These are phyloP conservation scores for Neodon shergylaensis DNA, from an alignment of 2,113 vertebrate genomes.

Conservation along the genomic window DNA sequence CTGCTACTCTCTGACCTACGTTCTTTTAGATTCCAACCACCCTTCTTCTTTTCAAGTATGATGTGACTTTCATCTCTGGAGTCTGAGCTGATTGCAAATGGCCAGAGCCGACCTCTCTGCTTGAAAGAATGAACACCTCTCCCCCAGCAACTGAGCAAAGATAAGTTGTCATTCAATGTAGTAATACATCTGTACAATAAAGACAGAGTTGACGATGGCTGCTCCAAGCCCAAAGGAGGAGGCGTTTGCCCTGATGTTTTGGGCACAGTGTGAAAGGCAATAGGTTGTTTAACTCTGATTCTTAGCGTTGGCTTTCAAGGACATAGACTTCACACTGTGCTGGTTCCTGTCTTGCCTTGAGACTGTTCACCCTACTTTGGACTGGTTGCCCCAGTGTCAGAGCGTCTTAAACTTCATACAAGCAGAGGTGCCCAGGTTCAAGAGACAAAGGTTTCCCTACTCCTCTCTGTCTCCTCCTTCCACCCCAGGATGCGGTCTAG, in stretches of 20 bases:
- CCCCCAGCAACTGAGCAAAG: background rate
- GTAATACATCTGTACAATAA: background rate
- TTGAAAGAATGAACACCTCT: background rate
- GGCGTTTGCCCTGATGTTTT: background rate
- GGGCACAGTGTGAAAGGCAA: background rate
- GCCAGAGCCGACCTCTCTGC: background rate
- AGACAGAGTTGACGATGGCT: background rate
- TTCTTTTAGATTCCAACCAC: slow-evolving; percentile 23
- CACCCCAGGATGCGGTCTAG: background rate
- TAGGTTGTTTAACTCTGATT: background rate
- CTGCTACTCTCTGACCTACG: slow-evolving; percentile 14
- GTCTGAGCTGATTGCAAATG: background rate
- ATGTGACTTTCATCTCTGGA: slow-evolving; percentile 4
- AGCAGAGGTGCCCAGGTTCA: background rate
- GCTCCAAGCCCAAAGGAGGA: background rate
- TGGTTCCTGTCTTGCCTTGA: background rate
- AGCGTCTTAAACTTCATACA: background rate
- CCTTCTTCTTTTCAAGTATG: slow-evolving; percentile 18
- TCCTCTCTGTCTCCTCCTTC: background rate
- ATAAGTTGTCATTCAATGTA: background rate
- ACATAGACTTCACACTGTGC: background rate
- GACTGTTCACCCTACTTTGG: background rate
- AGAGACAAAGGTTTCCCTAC: background rate
- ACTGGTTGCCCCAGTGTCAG: background rate
- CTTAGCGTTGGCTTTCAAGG: background rate